Base-by-base conservation (phyloP, 2,888 invertebrate species). In the Limenitis camilla region DNA sequence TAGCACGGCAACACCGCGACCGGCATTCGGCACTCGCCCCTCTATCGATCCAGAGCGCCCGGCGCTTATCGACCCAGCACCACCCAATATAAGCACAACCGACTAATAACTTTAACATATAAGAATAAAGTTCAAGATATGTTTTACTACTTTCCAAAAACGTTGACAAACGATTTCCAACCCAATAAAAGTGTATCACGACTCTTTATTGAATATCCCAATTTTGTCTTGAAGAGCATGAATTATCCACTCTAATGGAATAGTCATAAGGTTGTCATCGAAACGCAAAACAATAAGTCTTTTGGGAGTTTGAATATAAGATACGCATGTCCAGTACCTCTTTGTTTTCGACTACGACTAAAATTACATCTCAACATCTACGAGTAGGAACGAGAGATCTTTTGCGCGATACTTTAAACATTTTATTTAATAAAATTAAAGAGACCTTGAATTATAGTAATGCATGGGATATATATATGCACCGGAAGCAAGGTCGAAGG, bases 401-500 rank as follows among this genome's bases (percentile, higher is more conserved):
- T 19, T 30, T 30, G 6, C 29, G 35, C 38, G 10, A 29, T 29
- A 32, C 19, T 36, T 45, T 4, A 11, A 9, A 36, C 38, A 11
- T 10, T 6, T 4, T 4, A 45, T 8, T 4, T 6, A 29, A 38
- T 36, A 30, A 8, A 19, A 9, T 5, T 45, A 45, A 36, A 44
- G 28, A 47, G 11, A 38, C 42, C 35, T 55, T 43, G 38, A 53
- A 35, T 50, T 46, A 53, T 11, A 35, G 29, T 27, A 53, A 53
- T 55, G 56, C 53, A 56, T 54, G 53, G 59, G 59, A 44, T 56
- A 43, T 57, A 48, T 61, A 63, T 62, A 65, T 64, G 65, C 65
- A 63, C 64, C 55, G 63, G 62, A 65, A 61, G 66, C 82, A 88
- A 86, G 85, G 88, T 84, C 86, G 86, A 78, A 81, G 84, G 81